A percentile compares a stretch with the other conserved stretches of the same genome.
These are phyloP conservation scores for Laticauda colubrina DNA, from an alignment of 2,113 vertebrate genomes.

Conservation along the genomic window DNA sequence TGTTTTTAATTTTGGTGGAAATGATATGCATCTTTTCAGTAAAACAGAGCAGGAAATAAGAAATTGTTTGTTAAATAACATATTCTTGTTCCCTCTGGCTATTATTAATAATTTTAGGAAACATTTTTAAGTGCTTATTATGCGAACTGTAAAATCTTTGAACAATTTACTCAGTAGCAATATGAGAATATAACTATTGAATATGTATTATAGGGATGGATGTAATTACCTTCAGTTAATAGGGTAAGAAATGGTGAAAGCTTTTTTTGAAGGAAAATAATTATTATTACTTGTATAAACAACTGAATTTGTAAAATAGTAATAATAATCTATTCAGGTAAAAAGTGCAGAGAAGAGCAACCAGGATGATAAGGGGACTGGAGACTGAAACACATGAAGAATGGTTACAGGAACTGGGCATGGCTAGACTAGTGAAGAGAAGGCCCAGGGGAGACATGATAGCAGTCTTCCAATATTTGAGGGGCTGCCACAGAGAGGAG, in stretches of 20 bases:
- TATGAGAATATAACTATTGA: slow-evolving; percentile 52
- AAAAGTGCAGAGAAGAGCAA: too few relatives aligned
- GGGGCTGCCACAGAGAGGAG: too few relatives aligned
- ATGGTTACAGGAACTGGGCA: too few relatives aligned
- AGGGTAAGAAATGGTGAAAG: slow-evolving; percentile 36
- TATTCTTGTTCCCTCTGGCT: slow-evolving; percentile 38
- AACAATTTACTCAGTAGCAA: slow-evolving; percentile 46
- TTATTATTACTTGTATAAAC: slow-evolving; percentile 26
- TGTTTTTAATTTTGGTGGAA: slow-evolving; percentile 19
- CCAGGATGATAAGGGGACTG: too few relatives aligned
- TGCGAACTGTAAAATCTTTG: slow-evolving; percentile 28
- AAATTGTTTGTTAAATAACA: slow-evolving; percentile 27
- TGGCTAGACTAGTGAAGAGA: too few relatives aligned
- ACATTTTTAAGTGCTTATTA: not conserved
- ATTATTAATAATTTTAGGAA: slow-evolving; percentile 60
- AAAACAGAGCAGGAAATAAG: slow-evolving; percentile 10
- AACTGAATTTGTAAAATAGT: slow-evolving; percentile 32
- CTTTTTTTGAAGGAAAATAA: slow-evolving; percentile 29
- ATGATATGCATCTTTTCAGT: slow-evolving; percentile 25
- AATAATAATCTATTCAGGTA: slow-evolving; percentile 24
- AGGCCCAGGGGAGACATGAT: too few relatives aligned
- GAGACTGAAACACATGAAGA: too few relatives aligned
- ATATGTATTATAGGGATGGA: slow-evolving; percentile 41
- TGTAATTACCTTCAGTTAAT: slow-evolving; percentile 52
- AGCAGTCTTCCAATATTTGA: too few relatives aligned